These are phyloP conservation scores for Agrotis ipsilon DNA, from an alignment of 2,888 invertebrate genomes.

Conservation along the genomic window DNA sequence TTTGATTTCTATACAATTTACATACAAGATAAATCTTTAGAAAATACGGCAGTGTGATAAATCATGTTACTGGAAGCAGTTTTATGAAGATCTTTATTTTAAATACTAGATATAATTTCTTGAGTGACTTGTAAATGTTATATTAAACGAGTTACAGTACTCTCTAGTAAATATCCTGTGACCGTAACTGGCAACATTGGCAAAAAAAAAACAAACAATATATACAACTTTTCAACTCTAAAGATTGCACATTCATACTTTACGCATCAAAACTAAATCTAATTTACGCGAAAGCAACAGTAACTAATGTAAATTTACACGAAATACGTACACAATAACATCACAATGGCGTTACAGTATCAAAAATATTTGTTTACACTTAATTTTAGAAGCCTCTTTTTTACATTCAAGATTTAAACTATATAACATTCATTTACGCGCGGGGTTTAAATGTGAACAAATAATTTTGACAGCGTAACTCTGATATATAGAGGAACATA, in stretches of 20 bases:
- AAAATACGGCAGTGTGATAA: conserved; percentile 49
- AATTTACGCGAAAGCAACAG: conserved; percentile 63
- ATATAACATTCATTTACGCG: conserved; percentile 2
- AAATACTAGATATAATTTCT: conserved; percentile 34
- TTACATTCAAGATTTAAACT: conserved; percentile 21
- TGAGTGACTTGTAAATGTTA: conserved; percentile 23
- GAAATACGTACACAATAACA: conserved; percentile 54
- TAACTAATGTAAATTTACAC: conserved; percentile 61
- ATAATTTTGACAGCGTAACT: conserved; percentile 43
- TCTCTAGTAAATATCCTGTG: conserved; percentile 35
- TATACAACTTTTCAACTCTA: conserved; percentile 62
- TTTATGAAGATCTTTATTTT: conserved; percentile 4
- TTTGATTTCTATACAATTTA: conserved; percentile 52
- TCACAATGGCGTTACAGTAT: conserved; percentile 54
- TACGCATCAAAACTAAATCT: conserved; percentile 50
- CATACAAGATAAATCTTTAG: conserved; percentile 31
- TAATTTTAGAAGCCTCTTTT: conserved; percentile 54
- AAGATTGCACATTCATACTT: conserved; percentile 59
- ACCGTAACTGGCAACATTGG: conserved; percentile 62
- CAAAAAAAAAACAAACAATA: conserved; percentile 59
- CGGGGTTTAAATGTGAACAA: conserved; percentile 48
- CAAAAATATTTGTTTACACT: conserved; percentile 63
- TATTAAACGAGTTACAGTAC: conserved; percentile 37
- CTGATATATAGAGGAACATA: conserved; percentile 40
- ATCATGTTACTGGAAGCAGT: conserved; percentile 20